Evolutionary conservation across 2,888 invertebrate genomes (phyloP).

Genomic region (Drosophila limbata): DNA sequence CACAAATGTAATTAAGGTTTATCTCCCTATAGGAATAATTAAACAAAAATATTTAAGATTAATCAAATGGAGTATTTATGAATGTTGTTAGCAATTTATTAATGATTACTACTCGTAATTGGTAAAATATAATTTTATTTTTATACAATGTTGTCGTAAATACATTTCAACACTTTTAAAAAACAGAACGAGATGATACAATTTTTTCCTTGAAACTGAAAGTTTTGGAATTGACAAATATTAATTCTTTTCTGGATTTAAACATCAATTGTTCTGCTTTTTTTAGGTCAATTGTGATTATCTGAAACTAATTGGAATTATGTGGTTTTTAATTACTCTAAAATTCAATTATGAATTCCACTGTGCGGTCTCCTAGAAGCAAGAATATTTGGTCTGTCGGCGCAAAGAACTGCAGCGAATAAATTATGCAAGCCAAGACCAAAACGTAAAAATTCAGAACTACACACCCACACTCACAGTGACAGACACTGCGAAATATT

Average conservation of each 20-base stretch:
- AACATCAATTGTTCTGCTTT: too few species aligned
- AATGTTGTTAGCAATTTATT: too few species aligned
- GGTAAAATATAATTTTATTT: too few species aligned
- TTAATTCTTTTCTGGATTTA: too few species aligned
- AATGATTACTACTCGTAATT: too few species aligned
- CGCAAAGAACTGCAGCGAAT: conserved; percentile 67
- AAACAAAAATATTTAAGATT: background rate
- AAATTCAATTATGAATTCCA: conserved; percentile 29
- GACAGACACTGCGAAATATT: background rate
- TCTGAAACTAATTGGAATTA: too few species aligned
- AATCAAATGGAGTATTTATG: background rate
- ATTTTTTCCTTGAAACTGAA: too few species aligned
- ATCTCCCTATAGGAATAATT: background rate
- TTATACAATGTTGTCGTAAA: too few species aligned
- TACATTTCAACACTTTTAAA: too few species aligned
- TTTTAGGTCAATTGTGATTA: too few species aligned
- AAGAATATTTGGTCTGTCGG: conserved; percentile 37
- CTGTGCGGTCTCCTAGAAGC: conserved; percentile 26
- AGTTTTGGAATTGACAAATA: too few species aligned
- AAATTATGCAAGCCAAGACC: conserved; percentile 60
- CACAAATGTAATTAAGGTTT: background rate
- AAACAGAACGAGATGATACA: too few species aligned
- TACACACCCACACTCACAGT: background rate
- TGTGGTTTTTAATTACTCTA: background rate
- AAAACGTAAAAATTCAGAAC: conserved; percentile 25